These are phyloP conservation scores for Oscarella lobularis DNA, from an alignment of 37 sponge, comb jelly and placozoan genomes.

Conservation along the genomic window DNA sequence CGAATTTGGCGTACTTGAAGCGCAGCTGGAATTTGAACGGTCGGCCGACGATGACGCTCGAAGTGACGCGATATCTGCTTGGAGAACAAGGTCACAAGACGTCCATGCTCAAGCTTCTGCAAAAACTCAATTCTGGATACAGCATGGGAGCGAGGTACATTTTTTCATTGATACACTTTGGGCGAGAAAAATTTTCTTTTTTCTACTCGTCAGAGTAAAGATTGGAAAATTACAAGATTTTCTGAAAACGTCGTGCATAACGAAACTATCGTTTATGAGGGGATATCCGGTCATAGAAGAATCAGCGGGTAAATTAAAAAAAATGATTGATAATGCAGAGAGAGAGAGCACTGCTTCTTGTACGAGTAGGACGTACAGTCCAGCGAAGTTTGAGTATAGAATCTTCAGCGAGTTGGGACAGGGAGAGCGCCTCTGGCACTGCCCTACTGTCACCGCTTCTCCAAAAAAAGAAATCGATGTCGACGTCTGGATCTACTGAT, in stretches of 20 bases:
- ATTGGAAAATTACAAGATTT: constrained; percentile 51
- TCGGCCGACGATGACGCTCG: constrained; percentile 63
- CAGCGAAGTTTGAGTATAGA: too few relatives aligned
- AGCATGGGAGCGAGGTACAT: constrained; percentile 32
- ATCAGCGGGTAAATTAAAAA: too few relatives aligned
- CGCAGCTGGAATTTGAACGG: constrained; percentile 75
- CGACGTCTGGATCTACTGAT: too few relatives aligned
- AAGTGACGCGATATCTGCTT: constrained; percentile 21
- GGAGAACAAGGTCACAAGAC: constrained; percentile 29
- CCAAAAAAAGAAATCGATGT: too few relatives aligned
- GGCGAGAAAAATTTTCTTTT: not conserved
- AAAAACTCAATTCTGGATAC: constrained; percentile 44
- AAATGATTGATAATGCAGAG: too few relatives aligned
- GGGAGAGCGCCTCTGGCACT: too few relatives aligned
- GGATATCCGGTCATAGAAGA: not conserved
- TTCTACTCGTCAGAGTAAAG: constrained; percentile 17
- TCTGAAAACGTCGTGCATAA: constrained; percentile 57
- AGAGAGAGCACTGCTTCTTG: too few relatives aligned
- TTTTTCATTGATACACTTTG: not conserved
- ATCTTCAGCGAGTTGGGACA: too few relatives aligned
- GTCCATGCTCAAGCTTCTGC: constrained; percentile 40
- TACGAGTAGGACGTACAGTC: too few relatives aligned
- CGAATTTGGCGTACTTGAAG: constrained; percentile 67
- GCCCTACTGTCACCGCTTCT: too few relatives aligned
- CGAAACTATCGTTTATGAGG: constrained; percentile 48